Conservation (phyloP, 2,797 vertebrate species). For the Rhincodon typus region DNA sequence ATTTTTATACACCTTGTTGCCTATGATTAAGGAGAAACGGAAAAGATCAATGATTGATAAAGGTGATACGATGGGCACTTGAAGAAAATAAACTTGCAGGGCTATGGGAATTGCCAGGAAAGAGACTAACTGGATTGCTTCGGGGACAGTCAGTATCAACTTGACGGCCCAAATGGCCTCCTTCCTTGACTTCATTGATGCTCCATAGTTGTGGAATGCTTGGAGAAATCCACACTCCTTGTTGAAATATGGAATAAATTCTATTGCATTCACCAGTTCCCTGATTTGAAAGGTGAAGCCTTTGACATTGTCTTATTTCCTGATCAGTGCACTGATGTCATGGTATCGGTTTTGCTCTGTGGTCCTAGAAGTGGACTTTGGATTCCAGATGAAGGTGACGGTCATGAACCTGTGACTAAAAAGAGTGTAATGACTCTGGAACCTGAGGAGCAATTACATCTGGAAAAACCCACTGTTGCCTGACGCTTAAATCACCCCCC, state of each 20-base stretch:
- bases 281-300: neutral
- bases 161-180: too few relatives aligned
- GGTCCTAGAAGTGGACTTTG: neutral
- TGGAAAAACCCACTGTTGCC: neutral
- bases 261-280: neutral
- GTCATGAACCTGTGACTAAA: neutral
- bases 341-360: neutral
- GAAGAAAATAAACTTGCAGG: too few relatives aligned
- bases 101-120: too few relatives aligned
- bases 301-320: neutral
- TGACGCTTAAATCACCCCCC: too few relatives aligned
- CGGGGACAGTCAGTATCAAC: too few relatives aligned
- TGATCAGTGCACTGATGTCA: neutral
- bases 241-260: neutral
- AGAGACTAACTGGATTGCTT: too few relatives aligned
- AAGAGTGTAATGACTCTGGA: neutral
- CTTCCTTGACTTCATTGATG: too few relatives aligned
- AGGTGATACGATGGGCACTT: too few relatives aligned
- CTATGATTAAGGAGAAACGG: too few relatives aligned
- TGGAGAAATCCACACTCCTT: neutral
- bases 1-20: too few relatives aligned
- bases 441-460: neutral
- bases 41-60: too few relatives aligned
- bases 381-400: neutral
- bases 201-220: neutral